Conservation (phyloP, 2,113 vertebrate species). For the Tragelaphus strepsiceros region DNA sequence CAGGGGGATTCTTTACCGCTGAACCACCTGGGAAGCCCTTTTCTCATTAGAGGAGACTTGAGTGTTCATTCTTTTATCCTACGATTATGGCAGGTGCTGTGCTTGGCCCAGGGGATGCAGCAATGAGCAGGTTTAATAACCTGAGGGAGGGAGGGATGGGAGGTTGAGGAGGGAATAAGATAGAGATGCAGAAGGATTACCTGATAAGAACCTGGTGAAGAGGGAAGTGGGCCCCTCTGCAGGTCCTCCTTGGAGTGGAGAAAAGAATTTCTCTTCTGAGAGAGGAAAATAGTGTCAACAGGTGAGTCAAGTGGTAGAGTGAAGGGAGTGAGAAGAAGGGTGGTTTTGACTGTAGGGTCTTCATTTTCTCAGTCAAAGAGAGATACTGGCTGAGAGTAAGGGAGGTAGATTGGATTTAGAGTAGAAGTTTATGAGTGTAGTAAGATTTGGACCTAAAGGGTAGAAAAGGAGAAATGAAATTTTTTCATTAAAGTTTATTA, state of each 20-base stretch:
- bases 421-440: not conserved
- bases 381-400: not conserved
- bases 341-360: not conserved
- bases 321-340: not conserved
- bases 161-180: not conserved
- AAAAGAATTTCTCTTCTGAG: not conserved
- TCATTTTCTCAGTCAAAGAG: conserved; percentile 10
- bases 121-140: not conserved
- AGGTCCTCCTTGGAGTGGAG: not conserved
- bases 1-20: not conserved
- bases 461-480: not conserved
- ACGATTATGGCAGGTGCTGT: not conserved
- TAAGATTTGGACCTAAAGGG: not conserved
- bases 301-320: not conserved
- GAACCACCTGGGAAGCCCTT: not conserved
- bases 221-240: not conserved
- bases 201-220: not conserved
- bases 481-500: not conserved
- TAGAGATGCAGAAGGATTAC: not conserved
- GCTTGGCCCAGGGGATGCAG: not conserved
- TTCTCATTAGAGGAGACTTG: not conserved
- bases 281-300: not conserved
- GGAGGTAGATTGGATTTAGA: not conserved
- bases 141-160: not conserved
- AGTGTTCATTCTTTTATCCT: not conserved